These are phyloP conservation scores for Anastatus disparis DNA, from an alignment of 1,140 invertebrate genomes.

Conservation along the genomic window DNA sequence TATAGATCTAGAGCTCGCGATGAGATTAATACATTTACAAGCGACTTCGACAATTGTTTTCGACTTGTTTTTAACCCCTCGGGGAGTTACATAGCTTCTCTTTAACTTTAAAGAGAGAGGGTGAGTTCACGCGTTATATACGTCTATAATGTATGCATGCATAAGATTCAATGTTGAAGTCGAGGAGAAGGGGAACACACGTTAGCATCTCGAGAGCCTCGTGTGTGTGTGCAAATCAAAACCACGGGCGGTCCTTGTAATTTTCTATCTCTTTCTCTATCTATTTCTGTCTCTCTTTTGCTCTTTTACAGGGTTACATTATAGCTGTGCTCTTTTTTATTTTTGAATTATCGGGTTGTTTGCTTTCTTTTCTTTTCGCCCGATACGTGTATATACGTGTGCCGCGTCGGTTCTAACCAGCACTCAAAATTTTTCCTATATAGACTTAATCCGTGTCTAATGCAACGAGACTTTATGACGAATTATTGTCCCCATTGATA, in stretches of 20 bases:
- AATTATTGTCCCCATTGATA: conserved; percentile 6
- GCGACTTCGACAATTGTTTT: conserved; percentile 28
- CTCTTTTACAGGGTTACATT: not conserved
- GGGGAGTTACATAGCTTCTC: not conserved
- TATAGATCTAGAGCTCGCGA: not conserved
- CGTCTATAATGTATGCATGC: no score
- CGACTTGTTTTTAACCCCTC: not conserved
- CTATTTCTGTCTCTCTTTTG: not conserved
- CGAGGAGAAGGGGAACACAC: no score
- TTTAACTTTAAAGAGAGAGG: no score
- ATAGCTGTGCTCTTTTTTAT: not conserved
- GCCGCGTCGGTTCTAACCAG: not conserved
- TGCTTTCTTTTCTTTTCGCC: no score
- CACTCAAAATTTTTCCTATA: no score
- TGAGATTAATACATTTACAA: conserved; percentile 34
- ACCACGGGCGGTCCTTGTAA: conserved; percentile 25
- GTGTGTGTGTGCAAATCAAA: conserved; percentile 37
- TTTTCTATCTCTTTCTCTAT: not conserved
- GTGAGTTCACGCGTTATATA: not conserved
- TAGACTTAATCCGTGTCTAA: conserved; percentile 28
- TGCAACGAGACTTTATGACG: not conserved
- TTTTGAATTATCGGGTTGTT: conserved; percentile 4
- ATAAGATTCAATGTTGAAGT: no score
- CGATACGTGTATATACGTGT: not conserved
- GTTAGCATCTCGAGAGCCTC: not conserved